A percentile compares a stretch with the other conserved stretches of the same genome.
phyloP scores from a whole-genome alignment of 2,113 vertebrate species.

The Microcebus lehilahytsara region DNA sequence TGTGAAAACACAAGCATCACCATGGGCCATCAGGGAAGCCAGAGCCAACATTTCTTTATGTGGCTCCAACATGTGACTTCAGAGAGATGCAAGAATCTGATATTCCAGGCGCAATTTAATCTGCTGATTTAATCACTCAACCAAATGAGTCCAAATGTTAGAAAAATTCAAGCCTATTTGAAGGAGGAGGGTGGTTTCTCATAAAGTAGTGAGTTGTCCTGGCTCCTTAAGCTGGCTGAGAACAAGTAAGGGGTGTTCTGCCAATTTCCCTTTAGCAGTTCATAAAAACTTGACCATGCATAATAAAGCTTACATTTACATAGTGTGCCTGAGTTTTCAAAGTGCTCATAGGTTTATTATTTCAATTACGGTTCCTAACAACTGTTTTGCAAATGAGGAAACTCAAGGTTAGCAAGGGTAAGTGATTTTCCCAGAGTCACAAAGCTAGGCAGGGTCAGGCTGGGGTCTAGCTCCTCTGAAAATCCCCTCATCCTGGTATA shows the following conservation, averaged over 20 bases:
- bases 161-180: neutral
- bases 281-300: neutral
- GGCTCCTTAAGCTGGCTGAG: neutral
- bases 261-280: constrained; percentile 45
- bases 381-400: neutral
- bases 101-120: neutral
- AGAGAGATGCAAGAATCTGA: neutral
- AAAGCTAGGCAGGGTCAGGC: neutral
- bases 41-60: rapidly evolving
- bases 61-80: neutral
- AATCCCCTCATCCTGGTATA: rapidly evolving
- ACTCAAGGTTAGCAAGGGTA: neutral
- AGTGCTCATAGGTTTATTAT: neutral
- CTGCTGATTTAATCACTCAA: neutral
- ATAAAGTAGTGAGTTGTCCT: neutral
- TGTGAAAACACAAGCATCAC: neutral
- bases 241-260: neutral
- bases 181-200: neutral
- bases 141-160: neutral
- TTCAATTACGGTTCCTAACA: neutral
- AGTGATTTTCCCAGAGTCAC: neutral
- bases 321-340: neutral
- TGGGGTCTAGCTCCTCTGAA: neutral
- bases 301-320: neutral
- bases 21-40: neutral